Base-by-base conservation (phyloP, 2,113 vertebrate genomes). In the Gnathonemus longibarbis region DNA sequence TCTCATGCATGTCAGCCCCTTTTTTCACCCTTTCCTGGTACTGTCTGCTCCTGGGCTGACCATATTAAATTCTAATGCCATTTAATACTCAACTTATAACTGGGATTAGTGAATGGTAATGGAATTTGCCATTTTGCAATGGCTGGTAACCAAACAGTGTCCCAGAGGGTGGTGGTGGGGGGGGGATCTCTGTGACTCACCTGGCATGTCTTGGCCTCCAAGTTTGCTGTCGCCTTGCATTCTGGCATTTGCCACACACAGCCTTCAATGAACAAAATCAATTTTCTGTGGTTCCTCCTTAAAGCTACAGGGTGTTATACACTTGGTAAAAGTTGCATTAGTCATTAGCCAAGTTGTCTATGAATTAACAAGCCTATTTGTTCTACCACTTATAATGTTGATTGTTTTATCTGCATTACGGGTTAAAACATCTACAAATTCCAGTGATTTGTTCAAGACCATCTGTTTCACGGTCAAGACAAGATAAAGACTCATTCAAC, bases 1-100 rank as follows among this genome's bases (percentile, higher is more conserved):
- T 86, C n/a, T 4, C 52, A 19, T 58, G 15, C 21, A 5, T 17
- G 49, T 50, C 42, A 31, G 35, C 6, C 49, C 56, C 31, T 90
- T 19, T 45, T 24, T 89, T 62, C n/a, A 31, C 31, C 19, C 39
- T 53, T 52, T 46, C 49, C 49, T 89, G 19, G 83, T 15, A 45
- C 7, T 77, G 8, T 86, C 56, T 52, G 5, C 21, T 77, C 21
- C 53, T 48, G 56, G 66, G 58, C n/a, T 42, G 49, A 90, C 48
- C 70, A 89, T 58, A 88, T 42, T 89, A 86, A 88, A 90, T 77
- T 86, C 62, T 84, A 90, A 77, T 62, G 88, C 24, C 50, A 24
- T 88, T 90, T 91, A 88, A 90, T 49, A 90, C 45, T 56, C 58
- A 52, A 56, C 42, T 90, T 88, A 89, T 80, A 27, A 24, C 2